Base-by-base conservation (phyloP, 2,113 vertebrate genomes). In the Hyla sarda region DNA sequence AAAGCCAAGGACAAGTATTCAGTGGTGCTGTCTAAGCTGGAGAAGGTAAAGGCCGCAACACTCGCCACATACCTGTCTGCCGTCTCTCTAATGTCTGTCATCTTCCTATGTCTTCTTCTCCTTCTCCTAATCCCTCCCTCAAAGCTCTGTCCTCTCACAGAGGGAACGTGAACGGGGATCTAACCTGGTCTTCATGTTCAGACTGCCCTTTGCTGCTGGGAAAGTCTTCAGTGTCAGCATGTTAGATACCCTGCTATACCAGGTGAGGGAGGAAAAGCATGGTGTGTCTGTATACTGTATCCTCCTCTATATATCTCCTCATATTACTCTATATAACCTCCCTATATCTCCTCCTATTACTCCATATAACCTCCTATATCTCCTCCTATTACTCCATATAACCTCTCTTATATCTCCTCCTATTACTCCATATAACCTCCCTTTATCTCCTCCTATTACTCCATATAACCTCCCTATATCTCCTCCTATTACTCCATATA, bases 141-240 rank as follows among this genome's bases (percentile, higher is more conserved):
- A 79, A 69, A 86, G 77, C 85, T 76, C 83, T 82, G 76, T 82
- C 60, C 87, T 88, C 72, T 73, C 76, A 34, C 90, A 96, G 95
- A 95, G 96, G 90, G 95, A 96, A 88, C 91, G 93, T 86, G 95
- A 96, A 88, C 93, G 94, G 11, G 95, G 95, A 2, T 96, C 95
- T 88, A 96, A 96, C 90, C 90, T 96, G 89, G 93, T 95, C 82
- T 96, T 96, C 86, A 96, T 96, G 95, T 96, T 96, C 91, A 93
- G 95, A 23, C 88, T 96, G 89, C 95, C 95, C 14, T 96, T 96
- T 19, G 94, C 95, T 50, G 95, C 95, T 23, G 95, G 95, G 83
- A 96, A 95, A 84, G 95, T 96, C 74, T 96, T 96, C 90, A 96
- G 95, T 45, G 95, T 96, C 87, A 96, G 95, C 90, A 96, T 96